Conservation (phyloP, 2,888 invertebrate genomes). For the Drosophila testacea region DNA sequence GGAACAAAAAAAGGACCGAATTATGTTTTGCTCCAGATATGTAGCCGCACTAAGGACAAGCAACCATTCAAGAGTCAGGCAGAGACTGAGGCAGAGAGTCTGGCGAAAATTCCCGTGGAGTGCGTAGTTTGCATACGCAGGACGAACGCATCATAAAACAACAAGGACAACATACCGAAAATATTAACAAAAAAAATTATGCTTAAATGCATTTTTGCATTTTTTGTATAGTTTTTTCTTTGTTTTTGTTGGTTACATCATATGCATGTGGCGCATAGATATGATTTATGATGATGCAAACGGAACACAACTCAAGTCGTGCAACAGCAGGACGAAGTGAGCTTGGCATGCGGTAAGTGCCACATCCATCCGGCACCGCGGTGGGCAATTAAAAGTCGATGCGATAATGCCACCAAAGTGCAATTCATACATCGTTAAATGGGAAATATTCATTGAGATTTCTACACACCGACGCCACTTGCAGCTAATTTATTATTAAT, state of each 20-base stretch:
- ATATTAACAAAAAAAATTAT: constrained; percentile 64
- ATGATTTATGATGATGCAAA: constrained; percentile 81
- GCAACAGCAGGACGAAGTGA: constrained; percentile 53
- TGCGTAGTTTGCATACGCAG: constrained; percentile 71
- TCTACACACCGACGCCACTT: constrained; percentile 54
- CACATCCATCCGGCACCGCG: constrained; percentile 33
- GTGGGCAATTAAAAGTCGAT: constrained; percentile 63
- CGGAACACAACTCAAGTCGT: constrained; percentile 50
- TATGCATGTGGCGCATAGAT: constrained; percentile 71
- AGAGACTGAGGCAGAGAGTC: constrained; percentile 11
- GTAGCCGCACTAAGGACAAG: constrained; percentile 30
- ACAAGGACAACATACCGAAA: constrained; percentile 61
- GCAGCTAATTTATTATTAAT: constrained; percentile 78
- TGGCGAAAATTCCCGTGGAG: constrained; percentile 45
- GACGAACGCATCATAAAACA: constrained; percentile 68
- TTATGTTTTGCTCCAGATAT: constrained; percentile 68
- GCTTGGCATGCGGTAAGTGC: constrained; percentile 28
- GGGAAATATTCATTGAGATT: constrained; percentile 75
- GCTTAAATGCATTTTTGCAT: constrained; percentile 60
- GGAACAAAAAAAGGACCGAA: constrained; percentile 41
- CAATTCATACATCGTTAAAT: constrained; percentile 61
- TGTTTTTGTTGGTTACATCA: constrained; percentile 34
- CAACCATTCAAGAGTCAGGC: constrained; percentile 21
- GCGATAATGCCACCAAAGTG: constrained; percentile 49
- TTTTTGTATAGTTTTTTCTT: constrained; percentile 27